A percentile compares a stretch with the other conserved stretches of the same genome.
phyloP scores from a whole-genome alignment of 2,113 vertebrate genomes.

The Danionella cerebrum region DNA sequence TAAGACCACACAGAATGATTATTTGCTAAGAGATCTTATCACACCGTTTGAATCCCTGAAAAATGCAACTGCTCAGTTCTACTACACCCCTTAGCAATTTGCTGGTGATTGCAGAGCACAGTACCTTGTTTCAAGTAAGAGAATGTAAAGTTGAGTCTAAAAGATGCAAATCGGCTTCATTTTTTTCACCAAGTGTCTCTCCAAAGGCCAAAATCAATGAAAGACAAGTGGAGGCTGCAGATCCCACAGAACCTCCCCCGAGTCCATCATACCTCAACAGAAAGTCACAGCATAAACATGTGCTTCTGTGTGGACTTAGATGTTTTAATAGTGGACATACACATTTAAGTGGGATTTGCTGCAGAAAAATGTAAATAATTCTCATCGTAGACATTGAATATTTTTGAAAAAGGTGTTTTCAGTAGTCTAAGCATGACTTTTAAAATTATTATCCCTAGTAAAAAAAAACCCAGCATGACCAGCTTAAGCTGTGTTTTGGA shows the following conservation, averaged over 20 bases:
- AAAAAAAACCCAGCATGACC: too few species aligned
- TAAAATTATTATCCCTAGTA: too few species aligned
- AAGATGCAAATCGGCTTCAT: background rate
- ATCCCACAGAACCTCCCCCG: background rate
- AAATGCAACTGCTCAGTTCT: background rate
- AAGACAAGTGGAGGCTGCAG: slow-evolving; percentile 19
- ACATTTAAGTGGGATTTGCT: too few species aligned
- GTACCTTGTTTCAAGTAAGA: background rate
- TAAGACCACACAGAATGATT: slow-evolving; percentile 15
- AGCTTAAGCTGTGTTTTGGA: too few species aligned
- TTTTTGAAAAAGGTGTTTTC: too few species aligned
- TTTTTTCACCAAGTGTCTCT: background rate
- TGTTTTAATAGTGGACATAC: too few species aligned
- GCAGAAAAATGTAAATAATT: too few species aligned
- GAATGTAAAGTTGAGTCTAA: background rate
- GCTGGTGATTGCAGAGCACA: too few species aligned
- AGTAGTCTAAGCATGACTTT: too few species aligned
- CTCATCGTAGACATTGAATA: too few species aligned
- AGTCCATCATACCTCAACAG: slow-evolving; percentile 14
- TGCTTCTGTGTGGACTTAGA: too few species aligned
- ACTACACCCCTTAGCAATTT: background rate
- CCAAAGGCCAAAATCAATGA: background rate
- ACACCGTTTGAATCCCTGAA: background rate
- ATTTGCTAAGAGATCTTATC: slow-evolving; percentile 8
- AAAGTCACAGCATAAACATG: too few species aligned